Conservation (phyloP, 2,797 vertebrate genomes). For the Semaprochilodus insignis region DNA sequence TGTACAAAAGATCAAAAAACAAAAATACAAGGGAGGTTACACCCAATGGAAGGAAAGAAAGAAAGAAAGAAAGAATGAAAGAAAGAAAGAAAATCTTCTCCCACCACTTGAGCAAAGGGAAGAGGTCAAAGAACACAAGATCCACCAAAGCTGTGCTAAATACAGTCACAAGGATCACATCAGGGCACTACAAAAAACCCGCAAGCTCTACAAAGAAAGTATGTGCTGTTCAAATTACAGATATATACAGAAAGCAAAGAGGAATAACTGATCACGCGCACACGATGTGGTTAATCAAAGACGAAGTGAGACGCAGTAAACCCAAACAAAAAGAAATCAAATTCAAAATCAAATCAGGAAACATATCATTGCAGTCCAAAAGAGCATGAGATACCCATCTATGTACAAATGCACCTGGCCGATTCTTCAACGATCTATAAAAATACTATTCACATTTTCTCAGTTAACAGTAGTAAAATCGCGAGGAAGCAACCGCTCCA, state of each 20-base stretch:
- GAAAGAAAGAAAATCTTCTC: constrained; percentile 74
- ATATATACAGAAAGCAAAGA: constrained; percentile 79
- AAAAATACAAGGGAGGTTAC: constrained; percentile 64
- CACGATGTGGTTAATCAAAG: constrained; percentile 84
- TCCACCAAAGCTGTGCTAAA: constrained; percentile 87
- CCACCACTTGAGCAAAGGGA: constrained; percentile 85
- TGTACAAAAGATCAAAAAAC: constrained; percentile 73
- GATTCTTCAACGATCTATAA: constrained; percentile 92
- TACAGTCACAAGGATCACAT: constrained; percentile 85
- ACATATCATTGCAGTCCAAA: constrained; percentile 66
- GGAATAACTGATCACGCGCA: constrained; percentile 67
- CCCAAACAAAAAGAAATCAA: constrained; percentile 49
- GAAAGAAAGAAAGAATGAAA: constrained; percentile 71
- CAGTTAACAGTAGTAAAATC: constrained; percentile 87
- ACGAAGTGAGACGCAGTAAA: constrained; percentile 73
- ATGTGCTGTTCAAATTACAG: constrained; percentile 83
- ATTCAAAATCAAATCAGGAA: constrained; percentile 54
- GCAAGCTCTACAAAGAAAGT: constrained; percentile 79
- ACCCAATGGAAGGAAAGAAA: constrained; percentile 75
- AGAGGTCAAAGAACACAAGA: constrained; percentile 82
- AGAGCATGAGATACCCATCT: constrained; percentile 77
- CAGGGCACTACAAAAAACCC: constrained; percentile 70
- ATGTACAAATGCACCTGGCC: constrained; percentile 95
- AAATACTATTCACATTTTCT: constrained; percentile 98
- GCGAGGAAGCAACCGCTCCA: constrained; percentile 64